phyloP scores from a whole-genome alignment of 2,888 invertebrate genomes.

The Octodonta nipae region DNA sequence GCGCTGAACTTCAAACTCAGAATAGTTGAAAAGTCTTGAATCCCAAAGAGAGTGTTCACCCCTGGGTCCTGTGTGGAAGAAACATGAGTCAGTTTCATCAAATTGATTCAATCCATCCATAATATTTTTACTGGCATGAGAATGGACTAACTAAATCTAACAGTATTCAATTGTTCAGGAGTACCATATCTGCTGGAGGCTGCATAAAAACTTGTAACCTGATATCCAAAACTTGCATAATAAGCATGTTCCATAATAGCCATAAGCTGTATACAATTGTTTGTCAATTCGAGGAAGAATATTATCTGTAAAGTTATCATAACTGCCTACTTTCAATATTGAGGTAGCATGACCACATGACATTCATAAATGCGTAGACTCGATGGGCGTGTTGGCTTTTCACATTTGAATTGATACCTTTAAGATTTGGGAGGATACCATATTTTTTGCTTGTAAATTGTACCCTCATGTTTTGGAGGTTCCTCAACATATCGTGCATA shows the following conservation, averaged over 20 bases:
- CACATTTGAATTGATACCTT: slow-evolving; percentile 65
- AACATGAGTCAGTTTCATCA: slow-evolving; percentile 68
- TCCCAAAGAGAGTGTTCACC: slow-evolving; percentile 94
- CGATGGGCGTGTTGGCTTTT: slow-evolving; percentile 60
- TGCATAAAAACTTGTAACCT: slow-evolving; percentile 84
- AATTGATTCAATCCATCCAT: slow-evolving; percentile 92
- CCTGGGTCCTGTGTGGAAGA: slow-evolving; percentile 80
- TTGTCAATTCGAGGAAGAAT: slow-evolving; percentile 81
- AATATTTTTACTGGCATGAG: slow-evolving; percentile 97
- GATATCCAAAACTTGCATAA: slow-evolving; percentile 98
- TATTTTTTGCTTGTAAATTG: slow-evolving; percentile 82
- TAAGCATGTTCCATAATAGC: slow-evolving; percentile 99
- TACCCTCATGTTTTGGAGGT: slow-evolving; percentile 60
- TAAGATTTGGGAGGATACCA: slow-evolving; percentile 68
- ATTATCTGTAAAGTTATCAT: slow-evolving; percentile 81
- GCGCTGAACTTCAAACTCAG: slow-evolving; percentile 71
- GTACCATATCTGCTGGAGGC: slow-evolving; percentile 92
- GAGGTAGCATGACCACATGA: slow-evolving; percentile 94
- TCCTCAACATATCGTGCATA: slow-evolving; percentile 93
- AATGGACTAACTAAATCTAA: slow-evolving; percentile 91
- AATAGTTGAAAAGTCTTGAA: slow-evolving; percentile 80
- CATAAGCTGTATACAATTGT: slow-evolving; percentile 94
- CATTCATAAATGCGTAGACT: slow-evolving; percentile 91
- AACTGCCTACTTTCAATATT: slow-evolving; percentile 79
- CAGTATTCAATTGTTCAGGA: slow-evolving; percentile 90